These are phyloP conservation scores for Calameuta filiformis DNA, from an alignment of 2,888 invertebrate species.

Conservation along the genomic window DNA sequence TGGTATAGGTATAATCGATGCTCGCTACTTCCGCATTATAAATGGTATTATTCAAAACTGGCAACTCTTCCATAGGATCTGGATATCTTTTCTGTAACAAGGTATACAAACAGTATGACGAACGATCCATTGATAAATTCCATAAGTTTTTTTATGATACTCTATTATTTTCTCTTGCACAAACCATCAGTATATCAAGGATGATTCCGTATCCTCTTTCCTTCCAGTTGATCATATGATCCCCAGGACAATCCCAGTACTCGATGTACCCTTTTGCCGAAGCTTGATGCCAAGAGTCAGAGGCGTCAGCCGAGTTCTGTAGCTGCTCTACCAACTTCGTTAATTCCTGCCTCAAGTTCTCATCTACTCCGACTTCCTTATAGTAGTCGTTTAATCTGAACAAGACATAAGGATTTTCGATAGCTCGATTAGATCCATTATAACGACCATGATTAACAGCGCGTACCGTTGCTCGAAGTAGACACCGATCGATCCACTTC, in stretches of 20 bases:
- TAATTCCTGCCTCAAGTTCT: background rate
- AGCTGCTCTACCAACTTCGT: background rate
- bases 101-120: no score
- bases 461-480: slow-evolving; percentile 26
- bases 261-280: slow-evolving; percentile 10
- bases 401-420: background rate
- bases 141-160: no score
- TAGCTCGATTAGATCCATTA: background rate
- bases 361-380: no score
- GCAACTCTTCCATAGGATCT: slow-evolving; percentile 48
- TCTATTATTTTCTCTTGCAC: background rate
- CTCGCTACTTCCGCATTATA: slow-evolving; percentile 46
- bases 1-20: slow-evolving; percentile 40
- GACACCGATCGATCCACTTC: slow-evolving; percentile 20
- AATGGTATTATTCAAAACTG: slow-evolving; percentile 47
- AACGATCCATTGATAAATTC: no score
- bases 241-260: slow-evolving; percentile 29
- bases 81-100: slow-evolving; percentile 50
- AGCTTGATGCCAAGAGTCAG: slow-evolving; percentile 40
- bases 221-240: slow-evolving; percentile 49
- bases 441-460: background rate
- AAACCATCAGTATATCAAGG: slow-evolving; percentile 54
- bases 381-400: no score
- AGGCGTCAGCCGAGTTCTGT: slow-evolving; percentile 22
- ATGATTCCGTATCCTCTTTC: slow-evolving; percentile 45